phyloP scores from a whole-genome alignment of 2,797 vertebrate genomes.

The Thripadectes ignobilis region DNA sequence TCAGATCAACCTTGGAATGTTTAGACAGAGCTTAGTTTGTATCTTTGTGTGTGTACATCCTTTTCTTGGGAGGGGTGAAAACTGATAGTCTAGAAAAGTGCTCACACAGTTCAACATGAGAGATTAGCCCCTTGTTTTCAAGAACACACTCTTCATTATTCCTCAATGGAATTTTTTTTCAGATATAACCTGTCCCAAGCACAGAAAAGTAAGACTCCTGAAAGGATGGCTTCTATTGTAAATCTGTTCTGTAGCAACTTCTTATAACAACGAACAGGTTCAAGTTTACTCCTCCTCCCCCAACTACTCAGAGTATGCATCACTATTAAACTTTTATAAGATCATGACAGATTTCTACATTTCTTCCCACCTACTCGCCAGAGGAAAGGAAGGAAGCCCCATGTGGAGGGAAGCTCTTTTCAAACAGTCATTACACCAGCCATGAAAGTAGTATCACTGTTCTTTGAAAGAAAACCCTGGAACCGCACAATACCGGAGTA shows the following conservation, averaged over 20 bases:
- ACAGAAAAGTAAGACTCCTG: neutral
- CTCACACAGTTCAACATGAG: neutral
- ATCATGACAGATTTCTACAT: neutral
- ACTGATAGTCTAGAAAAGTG: neutral
- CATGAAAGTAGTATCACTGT: neutral
- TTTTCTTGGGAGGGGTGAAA: neutral
- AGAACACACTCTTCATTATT: neutral
- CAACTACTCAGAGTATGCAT: neutral
- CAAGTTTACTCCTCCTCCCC: neutral
- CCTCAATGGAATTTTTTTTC: neutral
- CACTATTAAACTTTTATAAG: neutral
- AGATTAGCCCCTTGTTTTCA: neutral
- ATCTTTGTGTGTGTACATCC: fast-evolving
- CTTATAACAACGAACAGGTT: neutral
- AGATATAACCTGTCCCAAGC: neutral
- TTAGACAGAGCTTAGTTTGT: neutral
- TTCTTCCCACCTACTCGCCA: neutral
- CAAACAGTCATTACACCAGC: neutral
- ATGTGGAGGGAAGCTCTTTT: neutral
- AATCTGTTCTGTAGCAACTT: neutral
- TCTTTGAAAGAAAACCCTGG: neutral
- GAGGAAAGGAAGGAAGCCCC: neutral
- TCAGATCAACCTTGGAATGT: neutral
- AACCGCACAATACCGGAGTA: neutral
- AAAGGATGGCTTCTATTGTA: neutral